phyloP scores from a whole-genome alignment of 2,113 vertebrate species.

The Diadophis punctatus region DNA sequence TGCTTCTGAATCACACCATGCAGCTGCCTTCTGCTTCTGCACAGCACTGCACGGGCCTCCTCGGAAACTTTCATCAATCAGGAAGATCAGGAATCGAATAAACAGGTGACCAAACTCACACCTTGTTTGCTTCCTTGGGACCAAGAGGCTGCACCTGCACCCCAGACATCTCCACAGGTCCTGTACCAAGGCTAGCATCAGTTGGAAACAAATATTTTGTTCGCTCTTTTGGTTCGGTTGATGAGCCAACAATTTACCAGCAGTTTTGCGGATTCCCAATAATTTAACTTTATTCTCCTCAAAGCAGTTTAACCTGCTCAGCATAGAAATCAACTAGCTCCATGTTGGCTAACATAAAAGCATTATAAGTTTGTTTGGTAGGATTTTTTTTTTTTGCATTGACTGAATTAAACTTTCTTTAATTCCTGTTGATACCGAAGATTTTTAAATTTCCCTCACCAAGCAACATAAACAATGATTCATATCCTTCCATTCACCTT shows the following conservation, averaged over 20 bases:
- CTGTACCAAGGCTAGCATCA: neutral
- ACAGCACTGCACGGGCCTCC: neutral
- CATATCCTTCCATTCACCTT: neutral
- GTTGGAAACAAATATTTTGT: neutral
- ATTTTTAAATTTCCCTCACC: neutral
- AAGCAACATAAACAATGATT: neutral
- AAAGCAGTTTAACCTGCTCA: neutral
- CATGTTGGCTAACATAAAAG: neutral
- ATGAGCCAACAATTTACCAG: neutral
- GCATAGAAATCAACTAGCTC: neutral
- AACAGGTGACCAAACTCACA: neutral
- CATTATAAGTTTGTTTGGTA: neutral
- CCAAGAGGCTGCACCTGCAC: neutral
- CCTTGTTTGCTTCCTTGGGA: neutral
- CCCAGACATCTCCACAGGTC: neutral
- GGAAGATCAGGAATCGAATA: neutral
- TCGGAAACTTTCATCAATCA: neutral
- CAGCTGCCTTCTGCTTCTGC: neutral
- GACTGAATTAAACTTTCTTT: neutral
- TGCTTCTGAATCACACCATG: neutral
- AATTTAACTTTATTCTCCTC: neutral
- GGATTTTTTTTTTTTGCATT: neutral
- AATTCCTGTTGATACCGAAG: neutral
- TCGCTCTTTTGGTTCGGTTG: neutral
- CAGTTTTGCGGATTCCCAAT: neutral